A percentile compares a stretch with the other conserved stretches of the same genome.
phyloP scores from a whole-genome alignment of 1,140 invertebrate genomes.

The Tetranychus cinnabarinus region DNA sequence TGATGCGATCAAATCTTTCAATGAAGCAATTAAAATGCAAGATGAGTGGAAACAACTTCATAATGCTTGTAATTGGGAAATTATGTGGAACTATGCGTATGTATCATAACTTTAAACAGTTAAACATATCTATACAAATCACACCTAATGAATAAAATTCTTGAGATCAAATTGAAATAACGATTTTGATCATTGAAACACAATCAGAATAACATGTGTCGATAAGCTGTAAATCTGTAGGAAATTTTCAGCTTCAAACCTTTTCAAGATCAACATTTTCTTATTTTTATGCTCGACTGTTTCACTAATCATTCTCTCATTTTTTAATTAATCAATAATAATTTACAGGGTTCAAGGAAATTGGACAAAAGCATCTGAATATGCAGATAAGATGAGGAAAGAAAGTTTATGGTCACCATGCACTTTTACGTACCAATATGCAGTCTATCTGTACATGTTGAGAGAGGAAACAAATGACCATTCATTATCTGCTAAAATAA shows the following conservation, averaged over 20 bases:
- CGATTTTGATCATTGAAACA: not conserved
- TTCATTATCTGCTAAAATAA: not conserved
- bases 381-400: not conserved
- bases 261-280: not conserved
- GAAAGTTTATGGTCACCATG: slow-evolving; percentile 3
- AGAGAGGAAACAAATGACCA: not conserved
- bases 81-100: slow-evolving; percentile 66
- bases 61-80: slow-evolving; percentile 82
- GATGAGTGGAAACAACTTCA: slow-evolving; percentile 76
- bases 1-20: not conserved
- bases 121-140: not conserved
- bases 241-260: too few species aligned
- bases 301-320: too few species aligned
- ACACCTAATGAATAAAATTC: not conserved
- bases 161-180: not conserved
- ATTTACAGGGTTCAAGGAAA: slow-evolving; percentile 22
- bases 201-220: not conserved
- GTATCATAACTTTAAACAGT: slow-evolving; percentile 24
- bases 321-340: not conserved
- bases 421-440: not conserved
- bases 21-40: slow-evolving; percentile 45
- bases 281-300: too few species aligned
- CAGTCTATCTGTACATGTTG: slow-evolving; percentile 1
- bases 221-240: too few species aligned
- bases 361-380: slow-evolving; percentile 27